Percentiles rank a stretch among this genome's conserved stretches.
Evolutionary conservation across 2,888 invertebrate genomes (phyloP).

Genomic region (Argynnis bischoffii): DNA sequence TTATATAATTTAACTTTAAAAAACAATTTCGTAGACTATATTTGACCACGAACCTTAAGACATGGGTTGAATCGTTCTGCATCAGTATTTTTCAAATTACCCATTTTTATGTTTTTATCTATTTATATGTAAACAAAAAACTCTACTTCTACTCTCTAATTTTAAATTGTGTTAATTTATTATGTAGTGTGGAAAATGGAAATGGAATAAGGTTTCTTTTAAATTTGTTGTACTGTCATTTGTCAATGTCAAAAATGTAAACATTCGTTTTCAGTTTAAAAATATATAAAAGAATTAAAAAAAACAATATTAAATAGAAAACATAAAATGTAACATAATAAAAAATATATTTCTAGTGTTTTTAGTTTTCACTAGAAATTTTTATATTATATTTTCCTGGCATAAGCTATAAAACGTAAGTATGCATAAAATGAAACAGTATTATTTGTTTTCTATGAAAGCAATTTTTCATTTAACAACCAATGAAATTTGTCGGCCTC

Average conservation of each 20-base stretch:
- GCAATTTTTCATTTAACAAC: background rate
- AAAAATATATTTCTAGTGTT: too few species aligned
- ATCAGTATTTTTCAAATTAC: constrained; percentile 57
- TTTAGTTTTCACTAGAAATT: too few species aligned
- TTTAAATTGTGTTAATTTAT: too few species aligned
- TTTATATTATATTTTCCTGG: too few species aligned
- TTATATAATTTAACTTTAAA: constrained; percentile 3
- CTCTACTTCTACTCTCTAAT: background rate
- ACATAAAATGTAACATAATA: too few species aligned
- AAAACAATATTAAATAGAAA: too few species aligned
- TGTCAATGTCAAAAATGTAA: constrained; percentile 4
- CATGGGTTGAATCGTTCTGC: constrained; percentile 70
- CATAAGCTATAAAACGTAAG: background rate
- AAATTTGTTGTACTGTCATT: too few species aligned
- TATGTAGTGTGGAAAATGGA: too few species aligned
- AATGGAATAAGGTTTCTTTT: too few species aligned
- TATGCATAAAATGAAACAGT: constrained; percentile 45
- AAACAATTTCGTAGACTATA: background rate
- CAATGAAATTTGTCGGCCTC: constrained; percentile 15
- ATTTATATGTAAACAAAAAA: constrained; percentile 4
- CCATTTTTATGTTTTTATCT: constrained; percentile 48
- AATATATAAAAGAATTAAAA: background rate
- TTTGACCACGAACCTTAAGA: constrained; percentile 55
- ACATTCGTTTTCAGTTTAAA: background rate
- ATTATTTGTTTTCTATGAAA: constrained; percentile 46